Evolutionary conservation across 53 echinoderm and acorn worm species (phyloP), one percentile per base, ranked within the genome.

Genomic region (Holothuria scabra): DNA sequence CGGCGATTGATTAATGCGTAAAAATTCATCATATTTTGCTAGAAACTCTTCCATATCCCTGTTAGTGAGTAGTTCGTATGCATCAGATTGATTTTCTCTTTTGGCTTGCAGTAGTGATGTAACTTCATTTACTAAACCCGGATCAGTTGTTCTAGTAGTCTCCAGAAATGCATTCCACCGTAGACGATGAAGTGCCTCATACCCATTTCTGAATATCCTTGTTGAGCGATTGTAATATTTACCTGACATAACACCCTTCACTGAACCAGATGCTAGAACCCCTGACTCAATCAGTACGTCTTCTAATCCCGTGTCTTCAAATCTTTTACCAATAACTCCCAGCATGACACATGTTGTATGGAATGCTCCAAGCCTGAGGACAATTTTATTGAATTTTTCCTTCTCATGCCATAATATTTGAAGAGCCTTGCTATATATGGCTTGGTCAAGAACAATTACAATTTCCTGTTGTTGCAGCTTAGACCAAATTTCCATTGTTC

Each of bases 371-470:
- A 67, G 68, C 29, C 68, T 61, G 68, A 29, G 33, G 10, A 32
- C 3, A 19, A 67, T 29, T 33, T 32, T 67, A 31, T 6, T 4
- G 61, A 61, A 67, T 67, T 3, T 61, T 26, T 61, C 62, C 62
- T 61, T 8, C 62, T 61, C 62, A 24, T 61, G 22, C 44, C 44
- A 9, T 7, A 61, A 61, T 23, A 61, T 61, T 61, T 61, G 21
- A 46, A 88, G 91, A 1, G 79, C 84, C 61, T 91, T 91, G 58
- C 72, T 56, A 62, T 91, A 88, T 46, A 91, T 88, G 28, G 91
- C 91, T 67, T 91, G 91, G 56, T 91, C 87, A 23, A 91, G 48
- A 21, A 91, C 87, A n/a, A 87, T 44, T 22, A 88, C 91, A 61
- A 88, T 62, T 23, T 80, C 56, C 30, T 37, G 60, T 11, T 61